A percentile compares a stretch with the other conserved stretches of the same genome.
Evolutionary conservation across 2,113 vertebrate genomes (phyloP).

Genomic region (Apodemus sylvaticus): DNA sequence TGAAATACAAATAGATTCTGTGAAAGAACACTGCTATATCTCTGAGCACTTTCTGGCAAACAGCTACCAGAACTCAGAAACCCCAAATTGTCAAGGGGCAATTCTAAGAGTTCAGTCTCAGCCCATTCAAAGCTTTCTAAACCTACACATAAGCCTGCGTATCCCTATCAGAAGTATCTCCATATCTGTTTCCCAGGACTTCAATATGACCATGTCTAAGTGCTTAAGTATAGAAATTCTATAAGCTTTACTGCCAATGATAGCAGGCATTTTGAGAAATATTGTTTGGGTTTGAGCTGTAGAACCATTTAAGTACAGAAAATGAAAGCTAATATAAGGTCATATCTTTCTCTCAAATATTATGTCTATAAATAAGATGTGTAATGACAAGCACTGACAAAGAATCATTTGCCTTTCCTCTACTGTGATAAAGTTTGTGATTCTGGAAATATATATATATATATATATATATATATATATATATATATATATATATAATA

Average conservation of each 20-base stretch:
- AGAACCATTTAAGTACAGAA: not conserved
- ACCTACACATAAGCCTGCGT: not conserved
- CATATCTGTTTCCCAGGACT: not conserved
- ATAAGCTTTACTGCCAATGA: not conserved
- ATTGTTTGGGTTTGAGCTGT: not conserved
- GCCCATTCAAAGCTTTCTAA: not conserved
- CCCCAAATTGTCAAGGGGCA: not conserved
- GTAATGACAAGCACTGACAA: not conserved
- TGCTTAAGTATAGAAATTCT: not conserved
- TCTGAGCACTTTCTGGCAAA: not conserved
- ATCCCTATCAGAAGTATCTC: not conserved
- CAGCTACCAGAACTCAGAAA: not conserved
- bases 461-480: too few relatives aligned
- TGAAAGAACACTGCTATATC: not conserved
- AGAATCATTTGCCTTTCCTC: not conserved
- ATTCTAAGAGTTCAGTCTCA: not conserved
- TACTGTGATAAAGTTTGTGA: not conserved
- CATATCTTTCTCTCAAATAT: not conserved
- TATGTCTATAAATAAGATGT: not conserved
- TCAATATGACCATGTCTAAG: not conserved
- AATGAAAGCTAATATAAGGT: not conserved
- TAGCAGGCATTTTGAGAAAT: not conserved
- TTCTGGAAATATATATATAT: not conserved
- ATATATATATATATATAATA: too few relatives aligned
- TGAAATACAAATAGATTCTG: not conserved